A percentile compares a stretch with the other conserved stretches of the same genome.
These are phyloP conservation scores for Pelagia noctiluca DNA, from an alignment of 30 jellyfish, hydroid and myxozoan species.

Conservation along the genomic window DNA sequence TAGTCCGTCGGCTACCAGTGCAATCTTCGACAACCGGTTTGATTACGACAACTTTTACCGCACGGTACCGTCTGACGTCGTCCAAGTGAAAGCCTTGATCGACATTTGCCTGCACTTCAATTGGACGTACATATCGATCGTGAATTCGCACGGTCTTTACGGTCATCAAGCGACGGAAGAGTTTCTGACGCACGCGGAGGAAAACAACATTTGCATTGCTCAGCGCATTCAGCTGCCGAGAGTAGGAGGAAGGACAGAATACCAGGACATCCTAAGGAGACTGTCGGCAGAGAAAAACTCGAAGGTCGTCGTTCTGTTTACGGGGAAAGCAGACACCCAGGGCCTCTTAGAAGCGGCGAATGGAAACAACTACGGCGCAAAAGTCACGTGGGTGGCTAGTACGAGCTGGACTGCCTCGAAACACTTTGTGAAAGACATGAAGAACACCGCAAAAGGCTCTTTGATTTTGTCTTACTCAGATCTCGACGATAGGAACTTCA, in stretches of 20 bases:
- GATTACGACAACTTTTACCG: slow-evolving; percentile 69
- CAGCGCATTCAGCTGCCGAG: slow-evolving; percentile 27
- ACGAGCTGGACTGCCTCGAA: slow-evolving; percentile 27
- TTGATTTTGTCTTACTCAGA: slow-evolving; percentile 26
- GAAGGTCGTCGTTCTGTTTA: slow-evolving; percentile 46
- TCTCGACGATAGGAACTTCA: slow-evolving; percentile 10
- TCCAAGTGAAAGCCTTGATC: slow-evolving; percentile 63
- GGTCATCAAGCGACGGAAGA: slow-evolving; percentile 52
- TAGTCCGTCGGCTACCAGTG: slow-evolving; percentile 68
- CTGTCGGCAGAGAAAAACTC: slow-evolving; percentile 25
- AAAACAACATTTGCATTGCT: slow-evolving; percentile 40
- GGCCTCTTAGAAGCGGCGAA: slow-evolving; percentile 41
- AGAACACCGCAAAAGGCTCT: slow-evolving; percentile 65
- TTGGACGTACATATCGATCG: slow-evolving; percentile 51
- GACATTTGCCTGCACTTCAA: slow-evolving; percentile 49
- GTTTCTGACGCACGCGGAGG: slow-evolving; percentile 1
- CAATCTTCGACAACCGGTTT: slow-evolving; percentile 55
- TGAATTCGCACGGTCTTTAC: slow-evolving; percentile 39
- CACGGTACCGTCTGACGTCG: slow-evolving; percentile 80
- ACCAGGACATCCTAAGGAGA: slow-evolving; percentile 1
- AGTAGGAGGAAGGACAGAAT: neutral
- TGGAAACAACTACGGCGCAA: slow-evolving; percentile 12
- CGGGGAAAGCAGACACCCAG: slow-evolving; percentile 50
- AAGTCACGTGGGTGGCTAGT: slow-evolving; percentile 25
- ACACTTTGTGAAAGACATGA: slow-evolving; percentile 16